These are phyloP conservation scores for Cybosia mesomella DNA, from an alignment of 2,888 invertebrate genomes.

Conservation along the genomic window DNA sequence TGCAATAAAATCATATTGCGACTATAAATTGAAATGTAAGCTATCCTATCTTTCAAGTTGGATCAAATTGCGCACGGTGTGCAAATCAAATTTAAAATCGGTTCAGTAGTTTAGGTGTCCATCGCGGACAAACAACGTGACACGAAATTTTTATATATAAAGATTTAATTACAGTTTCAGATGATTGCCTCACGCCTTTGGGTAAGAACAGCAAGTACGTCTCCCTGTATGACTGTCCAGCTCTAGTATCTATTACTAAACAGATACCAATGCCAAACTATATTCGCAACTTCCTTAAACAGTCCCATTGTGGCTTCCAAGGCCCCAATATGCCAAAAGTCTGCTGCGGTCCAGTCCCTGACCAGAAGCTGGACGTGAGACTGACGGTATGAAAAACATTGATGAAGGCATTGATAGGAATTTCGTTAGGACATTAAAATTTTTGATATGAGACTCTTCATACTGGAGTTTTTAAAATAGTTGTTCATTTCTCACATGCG, in stretches of 20 bases:
- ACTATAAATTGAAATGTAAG: too few species aligned
- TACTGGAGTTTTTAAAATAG: too few species aligned
- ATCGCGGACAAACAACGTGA: too few species aligned
- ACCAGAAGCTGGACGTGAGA: conserved; percentile 23
- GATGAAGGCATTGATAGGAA: background rate
- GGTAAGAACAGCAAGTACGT: conserved; percentile 77
- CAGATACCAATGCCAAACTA: conserved; percentile 67
- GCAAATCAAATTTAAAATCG: too few species aligned
- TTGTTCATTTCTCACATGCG: background rate
- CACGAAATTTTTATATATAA: too few species aligned
- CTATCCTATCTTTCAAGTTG: too few species aligned
- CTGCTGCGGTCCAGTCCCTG: conserved; percentile 82
- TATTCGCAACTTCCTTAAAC: conserved; percentile 74
- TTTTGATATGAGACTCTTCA: too few species aligned
- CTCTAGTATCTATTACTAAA: conserved; percentile 72
- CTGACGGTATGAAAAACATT: conserved; percentile 49
- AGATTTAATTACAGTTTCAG: conserved; percentile 56
- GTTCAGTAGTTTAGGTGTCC: too few species aligned
- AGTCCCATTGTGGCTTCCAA: conserved; percentile 86
- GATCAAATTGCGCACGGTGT: too few species aligned
- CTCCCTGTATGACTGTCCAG: conserved; percentile 79
- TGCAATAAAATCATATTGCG: too few species aligned
- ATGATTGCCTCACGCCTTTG: conserved; percentile 77
- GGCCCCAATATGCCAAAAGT: conserved; percentile 77
- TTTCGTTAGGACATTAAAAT: too few species aligned